Percentiles rank a stretch among this genome's conserved stretches.
These are phyloP conservation scores for Stichopus horrens DNA, from an alignment of 53 echinoderm and acorn worm species.

Conservation along the genomic window DNA sequence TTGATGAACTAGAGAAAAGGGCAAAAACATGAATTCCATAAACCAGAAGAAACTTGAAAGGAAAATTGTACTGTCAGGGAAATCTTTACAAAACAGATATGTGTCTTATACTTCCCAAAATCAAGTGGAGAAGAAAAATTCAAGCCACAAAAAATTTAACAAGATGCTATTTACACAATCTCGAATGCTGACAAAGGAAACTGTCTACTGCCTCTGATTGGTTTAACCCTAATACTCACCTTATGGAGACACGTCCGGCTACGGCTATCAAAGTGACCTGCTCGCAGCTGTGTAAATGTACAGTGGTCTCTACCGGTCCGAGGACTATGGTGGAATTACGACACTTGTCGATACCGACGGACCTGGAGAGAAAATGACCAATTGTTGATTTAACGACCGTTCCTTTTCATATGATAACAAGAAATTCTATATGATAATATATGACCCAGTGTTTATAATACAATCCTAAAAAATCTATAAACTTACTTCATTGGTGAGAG, in stretches of 20 bases:
- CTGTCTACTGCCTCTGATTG: too few species aligned
- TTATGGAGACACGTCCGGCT: slow-evolving; percentile 74
- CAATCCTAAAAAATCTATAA: too few species aligned
- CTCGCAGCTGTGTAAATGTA: slow-evolving; percentile 87
- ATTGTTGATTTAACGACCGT: background rate
- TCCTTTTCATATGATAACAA: background rate
- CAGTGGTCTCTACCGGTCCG: slow-evolving; percentile 83
- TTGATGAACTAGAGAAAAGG: slow-evolving; percentile 70
- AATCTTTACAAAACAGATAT: background rate
- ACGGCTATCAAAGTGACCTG: slow-evolving; percentile 75
- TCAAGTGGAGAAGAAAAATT: background rate
- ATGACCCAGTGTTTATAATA: background rate
- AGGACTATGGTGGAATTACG: slow-evolving; percentile 88
- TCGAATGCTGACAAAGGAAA: background rate
- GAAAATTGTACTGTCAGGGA: background rate
- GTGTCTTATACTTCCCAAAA: background rate
- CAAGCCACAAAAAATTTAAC: background rate
- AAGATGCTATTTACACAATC: background rate
- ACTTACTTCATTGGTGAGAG: slow-evolving; percentile 88
- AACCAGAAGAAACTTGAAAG: background rate
- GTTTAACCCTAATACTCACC: slow-evolving; percentile 30
- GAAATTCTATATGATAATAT: background rate
- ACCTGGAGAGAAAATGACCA: slow-evolving; percentile 49
- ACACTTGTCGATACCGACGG: slow-evolving; percentile 92
- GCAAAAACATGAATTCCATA: background rate